Base-by-base conservation (phyloP, 2,888 invertebrate genomes). In the Euzophera pinguis region DNA sequence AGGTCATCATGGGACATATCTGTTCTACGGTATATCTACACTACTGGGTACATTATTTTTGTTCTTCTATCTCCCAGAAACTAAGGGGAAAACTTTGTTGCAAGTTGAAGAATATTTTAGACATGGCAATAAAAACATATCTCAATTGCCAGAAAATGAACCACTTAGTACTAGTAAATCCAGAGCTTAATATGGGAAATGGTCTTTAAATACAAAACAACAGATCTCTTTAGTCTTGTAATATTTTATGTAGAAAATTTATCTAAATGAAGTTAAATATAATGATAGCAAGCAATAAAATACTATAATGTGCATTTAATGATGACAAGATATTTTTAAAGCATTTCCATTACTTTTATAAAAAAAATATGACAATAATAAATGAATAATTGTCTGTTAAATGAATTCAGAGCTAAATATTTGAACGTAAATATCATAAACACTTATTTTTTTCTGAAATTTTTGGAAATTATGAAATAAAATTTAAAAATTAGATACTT, bases 71-170 rank as follows among this genome's bases (percentile, higher is more conserved):
- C 79, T 95, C 50, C 95, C 95, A 0, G 94, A 95, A 81, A 95
- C 95, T 0, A 93, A 91, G 63, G 91, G 92, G 12, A 93, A 93
- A 68, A 93, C 93, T 5, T 78, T 94, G 42, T 78, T 92, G 47
- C 92, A 94, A 80, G 94, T 95, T 57, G 94, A 94, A 62, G 92
- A 92, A 60, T 71, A 85, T 54, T 92, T 92, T 65, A 84, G 83
- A 53, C 63, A 78, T 49, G 76, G 80, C n/a, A n/a, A n/a, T 0
- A 78, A 78, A 10, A 32, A 16, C 32, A 16, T 4, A 14, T 16
- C 32, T 32, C 32, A 32, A 32, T 16, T 8, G 32, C 29, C 43
- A 3, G 45, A 13, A 32, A 45, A 14, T 32, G 45, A 32, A 45
- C 45, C 32, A 9, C 12, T 50, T 10, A 50, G 39, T 39, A 50